Conservation (phyloP, 92 coral and sea anemone genomes). For the Epizoanthus illoricatus region DNA sequence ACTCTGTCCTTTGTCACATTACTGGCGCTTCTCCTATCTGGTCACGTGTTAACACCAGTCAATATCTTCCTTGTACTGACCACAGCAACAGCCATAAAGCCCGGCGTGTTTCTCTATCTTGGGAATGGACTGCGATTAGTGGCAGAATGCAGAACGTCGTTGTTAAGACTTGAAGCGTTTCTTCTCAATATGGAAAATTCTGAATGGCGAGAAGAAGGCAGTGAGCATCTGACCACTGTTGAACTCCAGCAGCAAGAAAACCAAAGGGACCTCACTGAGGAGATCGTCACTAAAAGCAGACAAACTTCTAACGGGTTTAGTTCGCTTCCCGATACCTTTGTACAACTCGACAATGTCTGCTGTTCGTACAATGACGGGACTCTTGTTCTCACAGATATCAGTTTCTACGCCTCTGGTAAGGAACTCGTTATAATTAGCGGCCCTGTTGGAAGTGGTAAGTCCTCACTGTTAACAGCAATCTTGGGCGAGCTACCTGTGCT, state of each 20-base stretch:
- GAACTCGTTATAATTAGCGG: slow-evolving; percentile 8
- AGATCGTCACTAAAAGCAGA: too few species aligned
- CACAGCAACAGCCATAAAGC: background rate
- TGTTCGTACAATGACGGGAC: too few species aligned
- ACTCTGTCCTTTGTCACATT: background rate
- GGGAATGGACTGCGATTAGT: background rate
- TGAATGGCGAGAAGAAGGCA: background rate
- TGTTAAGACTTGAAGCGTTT: slow-evolving; percentile 4
- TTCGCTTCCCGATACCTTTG: background rate
- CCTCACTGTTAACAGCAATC: background rate
- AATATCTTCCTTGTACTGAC: slow-evolving; percentile 3
- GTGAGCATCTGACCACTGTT: too few species aligned
- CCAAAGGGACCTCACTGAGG: too few species aligned
- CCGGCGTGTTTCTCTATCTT: slow-evolving; percentile 6
- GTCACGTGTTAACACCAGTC: slow-evolving; percentile 14
- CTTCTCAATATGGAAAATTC: background rate
- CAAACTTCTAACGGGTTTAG: too few species aligned
- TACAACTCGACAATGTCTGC: background rate
- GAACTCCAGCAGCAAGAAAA: background rate
- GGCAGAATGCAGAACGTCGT: slow-evolving; percentile 7
- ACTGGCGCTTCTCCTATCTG: slow-evolving; percentile 2
- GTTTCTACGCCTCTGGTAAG: background rate
- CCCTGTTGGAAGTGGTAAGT: slow-evolving; percentile 17
- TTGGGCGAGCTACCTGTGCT: background rate
- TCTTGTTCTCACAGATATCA: background rate